phyloP scores from a whole-genome alignment of 2,113 vertebrate species.

The Thamnophis sirtalis region DNA sequence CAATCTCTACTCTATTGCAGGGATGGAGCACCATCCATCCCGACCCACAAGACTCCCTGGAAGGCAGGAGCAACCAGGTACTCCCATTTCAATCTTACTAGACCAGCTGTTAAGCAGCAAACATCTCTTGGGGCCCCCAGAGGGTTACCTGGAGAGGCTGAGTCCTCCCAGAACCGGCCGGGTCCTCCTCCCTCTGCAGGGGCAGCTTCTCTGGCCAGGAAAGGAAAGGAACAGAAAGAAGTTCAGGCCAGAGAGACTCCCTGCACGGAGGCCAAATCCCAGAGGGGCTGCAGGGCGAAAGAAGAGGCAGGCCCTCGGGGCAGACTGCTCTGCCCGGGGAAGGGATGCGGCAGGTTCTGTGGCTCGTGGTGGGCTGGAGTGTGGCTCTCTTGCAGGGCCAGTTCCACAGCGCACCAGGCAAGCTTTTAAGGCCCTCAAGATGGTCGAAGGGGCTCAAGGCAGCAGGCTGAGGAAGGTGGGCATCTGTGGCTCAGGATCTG shows the following conservation, averaged over 20 bases:
- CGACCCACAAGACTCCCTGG: constrained; percentile 49
- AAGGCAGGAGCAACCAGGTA: constrained; percentile 44
- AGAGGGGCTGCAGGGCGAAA: background rate
- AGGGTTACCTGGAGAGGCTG: background rate
- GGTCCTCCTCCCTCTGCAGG: background rate
- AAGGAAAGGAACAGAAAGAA: background rate
- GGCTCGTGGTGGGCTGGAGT: background rate
- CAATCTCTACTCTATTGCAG: constrained; percentile 60
- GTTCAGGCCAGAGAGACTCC: background rate
- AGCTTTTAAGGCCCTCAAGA: background rate
- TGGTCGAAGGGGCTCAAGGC: background rate
- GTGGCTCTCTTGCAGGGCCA: background rate
- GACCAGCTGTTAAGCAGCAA: constrained; percentile 26
- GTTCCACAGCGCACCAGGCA: background rate
- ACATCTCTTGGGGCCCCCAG: background rate
- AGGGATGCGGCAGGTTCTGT: background rate
- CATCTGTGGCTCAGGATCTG: background rate
- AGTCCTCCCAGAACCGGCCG: background rate
- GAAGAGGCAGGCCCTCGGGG: background rate
- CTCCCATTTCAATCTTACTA: constrained; percentile 41
- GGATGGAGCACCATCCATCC: constrained; percentile 66
- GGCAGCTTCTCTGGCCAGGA: background rate
- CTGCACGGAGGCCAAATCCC: background rate
- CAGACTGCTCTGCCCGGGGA: background rate
- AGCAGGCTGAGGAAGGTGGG: background rate